Evolutionary conservation across 2,888 invertebrate species (phyloP).

Genomic region (Exephanes ischioxanthus): DNA sequence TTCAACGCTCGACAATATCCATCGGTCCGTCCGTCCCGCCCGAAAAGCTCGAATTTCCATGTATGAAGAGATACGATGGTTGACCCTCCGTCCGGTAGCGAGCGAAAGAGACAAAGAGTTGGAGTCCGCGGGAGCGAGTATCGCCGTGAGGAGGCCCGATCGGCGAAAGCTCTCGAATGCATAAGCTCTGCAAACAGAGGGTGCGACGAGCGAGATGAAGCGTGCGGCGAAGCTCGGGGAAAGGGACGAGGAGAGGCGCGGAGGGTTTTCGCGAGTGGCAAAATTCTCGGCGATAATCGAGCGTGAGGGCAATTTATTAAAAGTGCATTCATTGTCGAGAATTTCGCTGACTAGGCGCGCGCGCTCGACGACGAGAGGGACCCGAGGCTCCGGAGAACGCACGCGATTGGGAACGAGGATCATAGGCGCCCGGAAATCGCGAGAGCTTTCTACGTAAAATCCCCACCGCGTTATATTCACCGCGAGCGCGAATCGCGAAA

Average conservation of each 20-base stretch:
- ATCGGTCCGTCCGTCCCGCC: not conserved
- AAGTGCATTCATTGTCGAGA: slow-evolving; percentile 82
- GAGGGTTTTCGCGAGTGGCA: slow-evolving; percentile 15
- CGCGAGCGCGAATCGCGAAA: slow-evolving; percentile 17
- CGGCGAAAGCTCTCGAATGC: slow-evolving; percentile 41
- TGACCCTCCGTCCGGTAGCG: not conserved
- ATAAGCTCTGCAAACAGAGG: slow-evolving; percentile 60
- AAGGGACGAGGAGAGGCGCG: not conserved
- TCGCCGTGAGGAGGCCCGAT: slow-evolving; percentile 8
- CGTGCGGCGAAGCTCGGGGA: slow-evolving; percentile 44
- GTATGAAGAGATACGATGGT: not conserved
- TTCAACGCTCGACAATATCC: not conserved
- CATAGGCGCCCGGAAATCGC: slow-evolving; percentile 51
- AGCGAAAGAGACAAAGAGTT: not conserved
- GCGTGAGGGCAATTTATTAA: slow-evolving; percentile 82
- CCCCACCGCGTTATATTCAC: slow-evolving; percentile 2
- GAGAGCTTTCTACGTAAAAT: slow-evolving; percentile 35
- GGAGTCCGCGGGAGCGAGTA: not conserved
- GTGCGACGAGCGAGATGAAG: slow-evolving; percentile 39
- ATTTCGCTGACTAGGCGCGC: slow-evolving; percentile 79
- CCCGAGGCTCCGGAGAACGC: not conserved
- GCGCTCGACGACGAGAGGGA: slow-evolving; percentile 53
- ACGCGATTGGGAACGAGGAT: slow-evolving; percentile 46
- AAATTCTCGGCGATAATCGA: slow-evolving; percentile 75
- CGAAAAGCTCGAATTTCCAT: slow-evolving; percentile 25